These are phyloP conservation scores for Pollenia amentaria DNA, from an alignment of 2,888 invertebrate species.

Conservation along the genomic window DNA sequence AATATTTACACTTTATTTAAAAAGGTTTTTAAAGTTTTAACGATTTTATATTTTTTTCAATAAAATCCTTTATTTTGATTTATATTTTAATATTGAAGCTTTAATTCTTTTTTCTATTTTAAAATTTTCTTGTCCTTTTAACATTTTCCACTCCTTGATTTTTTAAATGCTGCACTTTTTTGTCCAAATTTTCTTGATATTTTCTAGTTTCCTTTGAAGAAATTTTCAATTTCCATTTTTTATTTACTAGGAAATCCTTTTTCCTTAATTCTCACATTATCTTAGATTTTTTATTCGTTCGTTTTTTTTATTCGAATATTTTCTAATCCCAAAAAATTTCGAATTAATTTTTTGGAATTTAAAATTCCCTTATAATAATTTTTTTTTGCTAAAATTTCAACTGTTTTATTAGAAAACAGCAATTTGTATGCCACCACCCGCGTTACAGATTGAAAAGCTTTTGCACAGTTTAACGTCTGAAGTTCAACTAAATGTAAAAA, in stretches of 20 bases:
- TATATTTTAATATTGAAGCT: background rate
- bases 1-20: too few relatives aligned
- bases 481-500: slow-evolving; percentile 81
- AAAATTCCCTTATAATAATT: slow-evolving; percentile 16
- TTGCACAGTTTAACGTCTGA: slow-evolving; percentile 84
- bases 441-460: slow-evolving; percentile 77
- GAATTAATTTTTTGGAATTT: background rate
- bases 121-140: background rate
- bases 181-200: background rate
- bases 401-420: background rate
- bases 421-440: slow-evolving; percentile 75
- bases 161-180: slow-evolving; percentile 63
- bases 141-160: background rate
- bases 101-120: background rate
- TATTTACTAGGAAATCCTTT: background rate
- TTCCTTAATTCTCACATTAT: background rate
- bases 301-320: background rate
- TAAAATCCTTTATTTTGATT: background rate
- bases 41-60: slow-evolving; percentile 1
- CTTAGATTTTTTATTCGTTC: too few relatives aligned
- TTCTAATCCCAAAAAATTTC: background rate
- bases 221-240: background rate
- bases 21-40: too few relatives aligned
- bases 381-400: slow-evolving; percentile 33
- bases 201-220: background rate